Base-by-base conservation (phyloP, 1,140 invertebrate genomes). In the Carposina sasakii region DNA sequence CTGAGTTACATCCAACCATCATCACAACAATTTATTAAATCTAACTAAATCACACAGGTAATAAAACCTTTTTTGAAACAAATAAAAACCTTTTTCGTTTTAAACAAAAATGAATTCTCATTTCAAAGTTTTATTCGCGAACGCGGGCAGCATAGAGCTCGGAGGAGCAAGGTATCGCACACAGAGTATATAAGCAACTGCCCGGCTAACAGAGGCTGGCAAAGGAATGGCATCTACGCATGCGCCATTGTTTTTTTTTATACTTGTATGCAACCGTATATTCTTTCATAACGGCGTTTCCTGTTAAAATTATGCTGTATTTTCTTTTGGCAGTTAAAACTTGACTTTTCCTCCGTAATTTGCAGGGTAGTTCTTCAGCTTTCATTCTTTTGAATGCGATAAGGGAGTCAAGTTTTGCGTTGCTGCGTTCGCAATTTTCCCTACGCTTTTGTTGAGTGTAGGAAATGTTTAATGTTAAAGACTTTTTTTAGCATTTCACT, bases 301-400 rank as follows among this genome's bases (percentile, higher is more conserved):
- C 44, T 47, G 37, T 54, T 58, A 55, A 53, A 60, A 52, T 60
- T 56, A 60, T 52, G 45, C 52, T 55, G 49, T 60, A 54, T 54
- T 60, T 58, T 46, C 57, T 60, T 60, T 56, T 53, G 57, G 53
- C 57, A 48, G 48, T 49, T 60, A n/a, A n/a, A n/a, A n/a, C n/a
- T n/a, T n/a, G n/a, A n/a, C n/a, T n/a, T n/a, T n/a, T n/a, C n/a
- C n/a, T n/a, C n/a, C n/a, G n/a, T n/a, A n/a, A n/a, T n/a, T n/a
- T n/a, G n/a, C n/a, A n/a, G n/a, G n/a, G n/a, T n/a, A n/a, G n/a
- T n/a, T n/a, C n/a, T n/a, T n/a, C n/a, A n/a, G n/a, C n/a, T n/a
- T n/a, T n/a, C n/a, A n/a, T n/a, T n/a, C n/a, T n/a, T n/a, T n/a
- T n/a, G n/a, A n/a, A n/a, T n/a, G n/a, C n/a, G n/a, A n/a, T n/a